Base-by-base conservation (phyloP, 2,113 vertebrate genomes). In the Rhea pennata region DNA sequence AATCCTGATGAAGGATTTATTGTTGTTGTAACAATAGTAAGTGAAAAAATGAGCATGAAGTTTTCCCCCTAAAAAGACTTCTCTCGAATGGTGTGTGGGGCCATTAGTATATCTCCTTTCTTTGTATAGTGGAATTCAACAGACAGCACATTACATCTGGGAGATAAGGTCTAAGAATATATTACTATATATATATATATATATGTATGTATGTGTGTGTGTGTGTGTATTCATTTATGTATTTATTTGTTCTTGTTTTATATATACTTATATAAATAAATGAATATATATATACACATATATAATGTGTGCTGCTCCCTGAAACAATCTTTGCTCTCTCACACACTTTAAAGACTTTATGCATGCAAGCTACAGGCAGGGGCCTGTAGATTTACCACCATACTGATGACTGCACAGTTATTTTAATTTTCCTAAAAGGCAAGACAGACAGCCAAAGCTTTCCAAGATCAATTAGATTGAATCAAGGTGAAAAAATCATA, bases 341-440 rank as follows among this genome's bases (percentile, higher is more conserved):
- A 70, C 23, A 70, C 23, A 51, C 54, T 90, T 86, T 42, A 53
- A 88, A 65, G 24, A 62, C 59, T 59, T 86, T 15, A 88, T 24
- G 21, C 23, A 16, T 48, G 23, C 19, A 95, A 71, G 33, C 59
- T 85, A 65, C 27, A 92, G 65, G 9, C 7, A 80, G 20, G 10
- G 23, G 23, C n/a, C 71, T 36, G 36, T 36, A 82, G 48, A 91
- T 91, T 87, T 92, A 66, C 42, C 31, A 74, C 76, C 77, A 46
- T 39, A 40, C 8, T 80, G 54, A 50, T 76, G 27, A 58, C 50
- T 69, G 22, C 53, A 73, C 13, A 82, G 40, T 71, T 75, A 40
- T 64, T 92, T 95, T 71, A 9, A 69, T 95, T 94, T 96, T 91
- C 62, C 62, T 88, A 73, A 54, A 95, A 91, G 93, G 22, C 48